Percentiles rank a stretch among this genome's conserved stretches.
phyloP scores from a whole-genome alignment of 2,888 invertebrate genomes.

The Maniola hyperantus region DNA sequence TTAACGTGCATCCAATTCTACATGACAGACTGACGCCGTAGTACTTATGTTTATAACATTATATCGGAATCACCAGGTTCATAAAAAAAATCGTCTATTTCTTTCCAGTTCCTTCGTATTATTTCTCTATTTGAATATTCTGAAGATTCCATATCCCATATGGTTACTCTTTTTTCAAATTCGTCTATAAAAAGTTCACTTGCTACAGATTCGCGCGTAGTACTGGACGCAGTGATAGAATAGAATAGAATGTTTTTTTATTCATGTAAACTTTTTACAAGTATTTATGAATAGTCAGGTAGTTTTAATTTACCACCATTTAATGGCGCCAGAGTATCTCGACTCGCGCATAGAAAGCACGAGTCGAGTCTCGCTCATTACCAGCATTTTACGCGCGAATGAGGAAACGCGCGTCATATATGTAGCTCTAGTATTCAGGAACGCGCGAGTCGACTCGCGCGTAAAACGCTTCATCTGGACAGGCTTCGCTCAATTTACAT shows the following conservation, averaged over 20 bases:
- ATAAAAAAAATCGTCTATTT: neutral
- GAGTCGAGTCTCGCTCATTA: neutral
- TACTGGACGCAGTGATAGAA: too few relatives aligned
- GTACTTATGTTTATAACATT: too few relatives aligned
- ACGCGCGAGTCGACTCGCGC: neutral
- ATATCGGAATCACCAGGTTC: constrained; percentile 8
- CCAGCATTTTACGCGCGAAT: constrained; percentile 2
- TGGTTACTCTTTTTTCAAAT: constrained; percentile 5
- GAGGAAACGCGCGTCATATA: neutral
- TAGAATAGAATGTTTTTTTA: too few relatives aligned
- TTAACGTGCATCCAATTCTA: too few relatives aligned
- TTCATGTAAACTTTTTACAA: too few relatives aligned
- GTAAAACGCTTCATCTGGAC: neutral
- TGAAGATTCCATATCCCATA: constrained; percentile 1
- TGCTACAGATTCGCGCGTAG: too few relatives aligned
- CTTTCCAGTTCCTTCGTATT: constrained; percentile 2
- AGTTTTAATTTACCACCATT: constrained; percentile 12
- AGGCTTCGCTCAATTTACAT: too few relatives aligned
- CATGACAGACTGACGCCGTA: too few relatives aligned
- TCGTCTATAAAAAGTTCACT: constrained; percentile 12
- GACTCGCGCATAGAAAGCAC: neutral
- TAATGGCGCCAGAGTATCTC: neutral
- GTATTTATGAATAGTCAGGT: too few relatives aligned
- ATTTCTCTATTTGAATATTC: constrained; percentile 1
- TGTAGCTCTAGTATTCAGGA: neutral